phyloP scores from a whole-genome alignment of 2,797 vertebrate species.

The Gymnoscopelus microlampas region DNA sequence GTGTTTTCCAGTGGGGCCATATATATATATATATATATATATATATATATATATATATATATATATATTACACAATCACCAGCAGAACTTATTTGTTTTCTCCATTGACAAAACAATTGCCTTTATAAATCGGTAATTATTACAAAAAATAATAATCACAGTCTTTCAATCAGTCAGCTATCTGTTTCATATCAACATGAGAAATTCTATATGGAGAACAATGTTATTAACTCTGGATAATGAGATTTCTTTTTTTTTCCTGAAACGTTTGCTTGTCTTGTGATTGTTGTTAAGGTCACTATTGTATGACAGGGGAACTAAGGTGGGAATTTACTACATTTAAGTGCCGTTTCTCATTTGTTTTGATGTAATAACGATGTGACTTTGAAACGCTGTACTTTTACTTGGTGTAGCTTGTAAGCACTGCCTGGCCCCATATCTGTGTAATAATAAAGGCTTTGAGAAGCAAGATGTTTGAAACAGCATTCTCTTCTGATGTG shows the following conservation, averaged over 20 bases:
- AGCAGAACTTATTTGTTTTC: conserved; percentile 43
- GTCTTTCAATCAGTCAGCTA: conserved; percentile 37
- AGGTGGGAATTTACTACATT: conserved; percentile 41
- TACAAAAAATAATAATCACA: conserved; percentile 20
- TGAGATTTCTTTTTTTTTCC: conserved; percentile 29
- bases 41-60: conserved; percentile 15
- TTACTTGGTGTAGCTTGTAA: conserved; percentile 74
- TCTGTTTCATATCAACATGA: conserved; percentile 59
- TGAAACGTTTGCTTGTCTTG: conserved; percentile 58
- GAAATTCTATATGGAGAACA: conserved; percentile 44
- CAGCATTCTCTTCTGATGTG: conserved; percentile 15
- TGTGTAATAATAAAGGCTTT: conserved; percentile 78
- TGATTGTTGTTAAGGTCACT: conserved; percentile 63
- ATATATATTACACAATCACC: conserved; percentile 46
- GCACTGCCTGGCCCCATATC: conserved; percentile 75
- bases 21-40: background rate
- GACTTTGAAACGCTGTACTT: conserved; percentile 74
- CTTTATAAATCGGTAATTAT: conserved; percentile 36
- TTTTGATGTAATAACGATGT: conserved; percentile 71
- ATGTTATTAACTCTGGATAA: conserved; percentile 49
- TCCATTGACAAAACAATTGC: conserved; percentile 49
- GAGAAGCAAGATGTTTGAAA: conserved; percentile 51
- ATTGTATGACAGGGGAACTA: conserved; percentile 43
- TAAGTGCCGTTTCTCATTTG: conserved; percentile 71
- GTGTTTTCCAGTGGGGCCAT: conserved; percentile 41